Percentiles rank a stretch among this genome's conserved stretches.
Conservation (phyloP, 2,888 invertebrate genomes). For the Drosophila siamana region DNA sequence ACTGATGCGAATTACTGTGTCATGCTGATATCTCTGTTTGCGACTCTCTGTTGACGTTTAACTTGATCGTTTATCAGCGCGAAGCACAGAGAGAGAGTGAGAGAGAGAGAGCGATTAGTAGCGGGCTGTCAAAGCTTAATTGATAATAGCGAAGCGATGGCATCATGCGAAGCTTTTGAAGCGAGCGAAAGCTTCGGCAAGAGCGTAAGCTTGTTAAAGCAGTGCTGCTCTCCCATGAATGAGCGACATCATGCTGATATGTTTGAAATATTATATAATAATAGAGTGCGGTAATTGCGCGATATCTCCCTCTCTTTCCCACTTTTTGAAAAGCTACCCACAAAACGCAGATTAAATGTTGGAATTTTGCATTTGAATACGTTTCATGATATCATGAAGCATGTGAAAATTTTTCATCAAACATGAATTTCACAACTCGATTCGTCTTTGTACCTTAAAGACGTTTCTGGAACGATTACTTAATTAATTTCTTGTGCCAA, state of each 20-base stretch:
- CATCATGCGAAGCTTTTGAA: neutral
- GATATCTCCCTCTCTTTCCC: too few relatives aligned
- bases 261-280: too few relatives aligned
- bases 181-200: neutral
- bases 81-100: neutral
- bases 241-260: too few relatives aligned
- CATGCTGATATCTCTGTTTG: neutral
- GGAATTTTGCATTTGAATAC: too few relatives aligned
- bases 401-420: neutral
- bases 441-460: neutral
- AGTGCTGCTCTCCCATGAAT: too few relatives aligned
- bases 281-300: too few relatives aligned
- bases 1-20: neutral
- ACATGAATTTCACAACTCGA: neutral
- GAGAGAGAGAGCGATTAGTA: neutral
- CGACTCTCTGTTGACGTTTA: neutral
- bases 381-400: conserved; percentile 48
- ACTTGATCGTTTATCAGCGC: neutral
- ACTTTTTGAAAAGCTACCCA: too few relatives aligned
- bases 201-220: neutral
- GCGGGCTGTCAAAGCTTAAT: neutral
- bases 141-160: neutral
- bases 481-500: too few relatives aligned
- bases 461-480: too few relatives aligned
- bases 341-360: too few relatives aligned